Base-by-base conservation (phyloP, 2,113 vertebrate species). In the Myrmecobius fasciatus region DNA sequence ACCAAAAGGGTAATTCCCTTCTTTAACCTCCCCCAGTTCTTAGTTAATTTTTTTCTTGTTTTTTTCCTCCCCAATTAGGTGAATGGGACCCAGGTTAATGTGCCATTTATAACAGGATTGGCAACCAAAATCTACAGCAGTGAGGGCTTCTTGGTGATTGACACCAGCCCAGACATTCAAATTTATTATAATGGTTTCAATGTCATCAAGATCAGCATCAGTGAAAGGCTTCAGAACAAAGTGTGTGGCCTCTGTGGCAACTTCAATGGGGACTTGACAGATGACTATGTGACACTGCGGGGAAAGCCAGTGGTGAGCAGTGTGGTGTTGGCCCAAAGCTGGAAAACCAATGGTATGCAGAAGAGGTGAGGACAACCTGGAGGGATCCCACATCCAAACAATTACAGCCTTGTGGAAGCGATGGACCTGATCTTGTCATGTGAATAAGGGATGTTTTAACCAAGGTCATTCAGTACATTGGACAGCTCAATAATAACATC, bases 261-360 rank as follows among this genome's bases (percentile, higher is more conserved):
- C 97, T 99, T 99, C 98, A 99, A 99, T 0, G 99, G 99, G 0
- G 99, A 99, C 97, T 98, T 97, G n/a, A 98, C 98, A 0, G 99
- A 99, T 0, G 99, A 99, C 97, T 99, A 99, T 1, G 99, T 99
- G 92, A 99, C 99, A 43, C 99, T 99, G 94, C 98, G 99, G 93
- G 99, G 99, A 6, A 99, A 99, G 94, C 99, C 99, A 0, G 99
- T 99, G 0, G 97, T 99, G 96, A 99, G 99, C 96, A 99, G 99
- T 0, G 98, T 99, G 97, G 99, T 99, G 97, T 98, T 99, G 97
- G 99, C 99, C 0, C 99, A 99, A 98, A 99, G 99, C 98, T 99
- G 99, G 99, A 99, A 99, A 97, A 99, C 99, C 97, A 99, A 99
- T 0, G 99, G 99, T 96, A 99, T 99, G 99, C 99, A 99, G 98